These are phyloP conservation scores for Lathronympha strigana DNA, from an alignment of 2,888 invertebrate species.

Conservation along the genomic window DNA sequence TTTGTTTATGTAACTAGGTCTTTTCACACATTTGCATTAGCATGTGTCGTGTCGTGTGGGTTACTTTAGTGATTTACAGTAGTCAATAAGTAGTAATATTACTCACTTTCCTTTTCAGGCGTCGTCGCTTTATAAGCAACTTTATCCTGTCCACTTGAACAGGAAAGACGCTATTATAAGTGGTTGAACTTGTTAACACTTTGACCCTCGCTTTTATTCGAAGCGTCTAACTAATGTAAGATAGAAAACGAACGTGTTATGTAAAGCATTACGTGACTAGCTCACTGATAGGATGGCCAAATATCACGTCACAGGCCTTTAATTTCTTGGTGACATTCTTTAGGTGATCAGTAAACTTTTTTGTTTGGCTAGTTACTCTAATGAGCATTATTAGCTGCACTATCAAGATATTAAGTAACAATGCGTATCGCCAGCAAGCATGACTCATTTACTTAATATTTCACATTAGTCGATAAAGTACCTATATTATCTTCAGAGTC, in stretches of 20 bases:
- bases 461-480: too few species aligned
- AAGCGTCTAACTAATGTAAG: slow-evolving; percentile 20
- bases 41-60: neutral
- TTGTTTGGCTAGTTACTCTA: slow-evolving; percentile 1
- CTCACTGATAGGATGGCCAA: slow-evolving; percentile 14
- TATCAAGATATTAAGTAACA: neutral
- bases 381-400: neutral
- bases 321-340: slow-evolving; percentile 7
- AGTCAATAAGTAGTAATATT: neutral
- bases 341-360: neutral
- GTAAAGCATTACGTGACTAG: slow-evolving; percentile 34
- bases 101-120: slow-evolving; percentile 32
- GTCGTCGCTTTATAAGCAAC: slow-evolving; percentile 11
- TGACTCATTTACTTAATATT: too few species aligned
- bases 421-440: neutral
- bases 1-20: neutral
- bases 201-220: slow-evolving; percentile 34
- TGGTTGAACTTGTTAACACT: slow-evolving; percentile 34
- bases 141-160: slow-evolving; percentile 21
- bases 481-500: too few species aligned
- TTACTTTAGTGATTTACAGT: slow-evolving; percentile 11
- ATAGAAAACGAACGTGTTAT: slow-evolving; percentile 37
- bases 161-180: slow-evolving; percentile 37
- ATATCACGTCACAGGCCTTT: slow-evolving; percentile 32
- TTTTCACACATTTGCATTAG: neutral